Evolutionary conservation across 2,888 invertebrate genomes (phyloP), one percentile per base, ranked within the genome.

Genomic region (Archaeoteleia sp.): DNA sequence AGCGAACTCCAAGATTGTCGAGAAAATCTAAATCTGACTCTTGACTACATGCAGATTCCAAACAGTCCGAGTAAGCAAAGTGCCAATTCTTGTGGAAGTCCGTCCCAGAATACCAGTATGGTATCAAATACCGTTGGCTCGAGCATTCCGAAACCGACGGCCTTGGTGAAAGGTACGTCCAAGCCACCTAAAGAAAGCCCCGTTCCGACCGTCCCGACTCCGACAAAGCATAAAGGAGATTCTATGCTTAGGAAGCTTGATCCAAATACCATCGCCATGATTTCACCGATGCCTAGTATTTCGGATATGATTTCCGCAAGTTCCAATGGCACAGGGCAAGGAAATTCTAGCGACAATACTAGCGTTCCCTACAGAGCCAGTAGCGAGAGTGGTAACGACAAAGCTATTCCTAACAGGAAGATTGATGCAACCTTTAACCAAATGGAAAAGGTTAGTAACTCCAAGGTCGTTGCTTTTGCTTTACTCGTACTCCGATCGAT

Each of bases 81-180:
- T 57, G 15, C 58, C 1, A 72, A 60, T 53, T 67, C 73, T 23
- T 23, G 46, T 27, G 32, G 23, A 10, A 15, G 42, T 27, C 34
- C 45, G 45, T 42, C 39, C 74, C 75, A 23, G 72, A 40, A 37
- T 66, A 42, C 69, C 8, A 46, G 17, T 13, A 53, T 49, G 6
- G 17, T 67, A 29, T 32, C 49, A 10, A 67, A 29, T 32, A 6
- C 34, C 0, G 55, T 88, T 54, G 84, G 89, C 72, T 88, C 93
- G 3, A 93, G 94, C 10, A 93, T 96, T 74, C 95, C 96, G 0
- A 96, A 96, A 84, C 96, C 96, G 1, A 95, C 95, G 34, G 95
- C 95, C 5, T 94, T 95, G 57, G 94, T 96, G 20, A 96, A 96
- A 87, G 96, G 95, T 69, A 95, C 94, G 14, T 92, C 92, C 67